Base-by-base conservation (phyloP, 2,113 vertebrate species). In the Python bivittatus region DNA sequence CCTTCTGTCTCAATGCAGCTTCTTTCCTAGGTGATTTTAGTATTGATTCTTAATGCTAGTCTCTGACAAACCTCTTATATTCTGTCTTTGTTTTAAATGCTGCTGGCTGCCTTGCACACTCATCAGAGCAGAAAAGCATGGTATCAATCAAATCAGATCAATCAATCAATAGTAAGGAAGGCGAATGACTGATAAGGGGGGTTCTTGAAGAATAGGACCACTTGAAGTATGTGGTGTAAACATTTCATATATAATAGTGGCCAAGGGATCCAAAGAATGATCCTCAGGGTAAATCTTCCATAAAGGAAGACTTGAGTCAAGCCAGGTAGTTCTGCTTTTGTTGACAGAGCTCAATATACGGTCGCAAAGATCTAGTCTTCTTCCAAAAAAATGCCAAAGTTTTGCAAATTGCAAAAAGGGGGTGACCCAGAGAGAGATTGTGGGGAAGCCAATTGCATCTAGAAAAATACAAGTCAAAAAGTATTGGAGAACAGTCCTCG, bases 401-500 rank as follows among this genome's bases (percentile, higher is more conserved):
- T 79, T 38, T 22, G 33, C 68, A 38, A 20, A 38, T 38, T 9
- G 33, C 33, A 20, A 20, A 38, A n/a, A 68, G 11, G n/a, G 17
- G 33, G 68, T 22, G 68, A 79, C 33, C 68, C 15, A 1, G 17
- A 72, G 53, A 38, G 13, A 44, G 93, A 52, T 72, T 33, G 20
- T 7, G 15, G 0, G 44, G 91, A 57, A 86, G 56, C 3, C 84
- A 84, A 17, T 17, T 8, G 10, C 91, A 13, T 87, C 15, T 9
- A 1, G 42, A 4, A 79, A 64, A 60, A 88, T 15, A 0, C 0
- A 33, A 0, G 1, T 0, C 3, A 12, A 15, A 68, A 38, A 79
- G 33, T 79, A 79, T 33, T 6, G n/a, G 0, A 38, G 25, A 27
- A 1, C 7, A 22, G 12, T 38, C 22, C 9, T 38, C 22, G 4